Base-by-base conservation (phyloP, 2,797 vertebrate genomes). In the Hippocampus kuda region DNA sequence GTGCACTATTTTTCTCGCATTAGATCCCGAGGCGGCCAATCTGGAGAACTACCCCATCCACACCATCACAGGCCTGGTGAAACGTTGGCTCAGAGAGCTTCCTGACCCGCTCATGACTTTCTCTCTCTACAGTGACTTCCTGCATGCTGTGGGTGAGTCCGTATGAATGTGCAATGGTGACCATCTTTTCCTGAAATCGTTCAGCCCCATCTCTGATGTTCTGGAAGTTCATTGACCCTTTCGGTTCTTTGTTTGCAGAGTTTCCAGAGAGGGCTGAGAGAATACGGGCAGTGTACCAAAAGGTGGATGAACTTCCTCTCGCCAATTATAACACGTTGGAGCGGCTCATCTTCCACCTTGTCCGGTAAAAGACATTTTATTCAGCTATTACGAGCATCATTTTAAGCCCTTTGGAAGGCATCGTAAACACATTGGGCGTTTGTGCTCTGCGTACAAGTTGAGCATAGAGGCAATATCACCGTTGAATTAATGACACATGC, bases 101-200 rank as follows among this genome's bases (percentile, higher is more conserved):
- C 95, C 97, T 0, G 95, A 97, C 38, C 97, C 97, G 0, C 91
- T 99, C 4, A 95, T 99, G 95, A 96, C 96, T 2, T 96, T 92
- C 4, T 89, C 91, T 0, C 94, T 96, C 70, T 99, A 99, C 72
- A 89, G 76, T 0, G 95, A 98, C 80, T 99, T 99, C 75, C 91
- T 99, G 66, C 92, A 89, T 22, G 95, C 95, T 0, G 92, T 90
- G 0, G 97, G 97, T 98, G 74, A 87, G 94, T 85, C 63, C 71
- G 65, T 46, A 20, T 67, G 48, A 22, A 57, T 15, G 38, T 64
- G 7, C 15, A 15, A 1, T 11, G 22, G 20, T 44, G 12, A 38
- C 34, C 34, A 38, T 38, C 34, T 38, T 38, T 38, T 38, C 34
- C 34, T 38, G 34, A 38, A 38, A 38, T 38, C 1, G 34, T 38